Conservation (phyloP, 2,888 invertebrate genomes). For the Cephus sareptanus region DNA sequence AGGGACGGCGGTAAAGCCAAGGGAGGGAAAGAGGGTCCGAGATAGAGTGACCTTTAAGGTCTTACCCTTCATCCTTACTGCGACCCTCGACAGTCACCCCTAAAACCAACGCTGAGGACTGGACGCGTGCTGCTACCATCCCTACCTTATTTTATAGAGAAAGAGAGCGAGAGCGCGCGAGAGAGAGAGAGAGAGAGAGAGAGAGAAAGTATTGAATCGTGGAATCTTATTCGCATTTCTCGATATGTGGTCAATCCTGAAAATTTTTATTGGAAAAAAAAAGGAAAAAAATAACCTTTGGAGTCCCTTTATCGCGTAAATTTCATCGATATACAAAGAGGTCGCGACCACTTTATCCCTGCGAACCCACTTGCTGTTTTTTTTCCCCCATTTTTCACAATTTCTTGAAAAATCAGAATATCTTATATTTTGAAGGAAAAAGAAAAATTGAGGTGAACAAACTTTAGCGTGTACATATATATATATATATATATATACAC, state of each 20-base stretch:
- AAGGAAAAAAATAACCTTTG: not conserved
- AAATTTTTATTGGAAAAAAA: not conserved
- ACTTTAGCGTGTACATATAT: not conserved
- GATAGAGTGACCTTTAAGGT: slow-evolving; percentile 21
- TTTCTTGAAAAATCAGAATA: not conserved
- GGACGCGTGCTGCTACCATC: slow-evolving; percentile 7
- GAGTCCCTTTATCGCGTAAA: not conserved
- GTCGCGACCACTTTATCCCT: not conserved
- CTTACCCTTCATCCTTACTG: slow-evolving; percentile 18
- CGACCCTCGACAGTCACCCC: slow-evolving; percentile 20
- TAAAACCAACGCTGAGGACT: slow-evolving; percentile 11
- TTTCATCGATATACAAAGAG: not conserved
- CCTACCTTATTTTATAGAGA: not conserved
- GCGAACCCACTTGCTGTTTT: not conserved
- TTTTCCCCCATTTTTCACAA: not conserved
- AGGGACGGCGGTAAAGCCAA: not conserved
- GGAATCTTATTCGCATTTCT: slow-evolving; percentile 7
- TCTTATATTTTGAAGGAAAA: not conserved
- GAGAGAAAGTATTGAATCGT: slow-evolving; percentile 10
- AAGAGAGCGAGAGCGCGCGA: not conserved
- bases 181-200: no score
- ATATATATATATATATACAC: no score
- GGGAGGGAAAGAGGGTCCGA: slow-evolving; percentile 13
- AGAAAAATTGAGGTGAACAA: not conserved
- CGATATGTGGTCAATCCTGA: slow-evolving; percentile 4